phyloP scores from a whole-genome alignment of 2,113 vertebrate genomes.

The Elaphurus davidianus region DNA sequence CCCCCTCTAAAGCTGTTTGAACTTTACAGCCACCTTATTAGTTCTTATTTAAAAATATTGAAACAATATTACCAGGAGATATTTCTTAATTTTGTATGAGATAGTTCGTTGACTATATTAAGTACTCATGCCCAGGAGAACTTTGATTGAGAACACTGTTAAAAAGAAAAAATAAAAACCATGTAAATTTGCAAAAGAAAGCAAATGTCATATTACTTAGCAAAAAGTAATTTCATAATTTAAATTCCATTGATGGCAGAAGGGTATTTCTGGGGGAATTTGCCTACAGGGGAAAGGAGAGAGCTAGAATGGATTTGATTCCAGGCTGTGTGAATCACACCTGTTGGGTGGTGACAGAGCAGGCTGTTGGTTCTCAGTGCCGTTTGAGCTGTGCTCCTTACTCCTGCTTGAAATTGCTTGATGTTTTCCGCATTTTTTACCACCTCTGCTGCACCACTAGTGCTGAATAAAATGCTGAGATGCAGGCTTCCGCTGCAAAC shows the following conservation, averaged over 20 bases:
- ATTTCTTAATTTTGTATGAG: neutral
- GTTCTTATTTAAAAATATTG: slow-evolving; percentile 31
- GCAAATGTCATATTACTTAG: neutral
- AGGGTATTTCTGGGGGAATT: neutral
- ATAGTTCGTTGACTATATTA: neutral
- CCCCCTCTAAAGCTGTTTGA: neutral
- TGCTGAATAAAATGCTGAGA: neutral
- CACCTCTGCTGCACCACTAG: neutral
- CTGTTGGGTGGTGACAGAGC: neutral
- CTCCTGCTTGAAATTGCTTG: neutral
- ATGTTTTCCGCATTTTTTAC: neutral
- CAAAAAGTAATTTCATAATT: neutral
- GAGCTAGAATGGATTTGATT: fast-evolving
- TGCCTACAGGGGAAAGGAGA: neutral
- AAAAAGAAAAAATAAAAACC: neutral
- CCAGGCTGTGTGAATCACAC: neutral
- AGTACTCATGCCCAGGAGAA: neutral
- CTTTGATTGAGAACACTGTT: slow-evolving; percentile 46
- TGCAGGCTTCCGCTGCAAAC: neutral
- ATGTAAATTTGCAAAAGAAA: slow-evolving; percentile 11
- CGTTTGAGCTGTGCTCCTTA: neutral
- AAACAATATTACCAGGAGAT: neutral
- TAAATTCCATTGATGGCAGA: neutral
- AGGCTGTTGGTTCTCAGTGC: neutral
- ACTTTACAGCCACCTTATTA: neutral